Evolutionary conservation across 2,797 vertebrate genomes (phyloP).

Genomic region (Rhodeus uyekii): DNA sequence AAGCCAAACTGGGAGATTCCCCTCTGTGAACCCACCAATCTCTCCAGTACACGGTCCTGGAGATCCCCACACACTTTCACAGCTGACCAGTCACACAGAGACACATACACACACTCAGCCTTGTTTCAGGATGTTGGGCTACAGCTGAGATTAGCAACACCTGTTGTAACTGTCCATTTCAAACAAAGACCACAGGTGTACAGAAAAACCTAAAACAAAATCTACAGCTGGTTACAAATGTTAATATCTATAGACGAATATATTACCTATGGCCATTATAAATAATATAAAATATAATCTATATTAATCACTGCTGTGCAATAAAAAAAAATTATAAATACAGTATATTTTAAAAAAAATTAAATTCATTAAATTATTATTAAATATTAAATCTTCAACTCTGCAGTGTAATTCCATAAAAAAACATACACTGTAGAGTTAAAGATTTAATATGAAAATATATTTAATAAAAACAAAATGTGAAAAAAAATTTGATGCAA

Average conservation of each 20-base stretch:
- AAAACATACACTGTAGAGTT: no score
- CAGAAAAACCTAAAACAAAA: not conserved
- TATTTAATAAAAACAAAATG: no score
- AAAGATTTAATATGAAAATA: no score
- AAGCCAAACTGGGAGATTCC: constrained; percentile 51
- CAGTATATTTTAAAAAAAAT: no score
- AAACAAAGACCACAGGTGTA: not conserved
- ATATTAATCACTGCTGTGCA: not conserved
- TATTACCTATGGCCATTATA: not conserved
- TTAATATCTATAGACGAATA: not conserved
- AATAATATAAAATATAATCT: not conserved
- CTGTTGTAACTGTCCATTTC: constrained; percentile 32
- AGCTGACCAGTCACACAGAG: constrained; percentile 41
- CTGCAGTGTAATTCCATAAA: no score
- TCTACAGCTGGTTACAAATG: constrained; percentile 9
- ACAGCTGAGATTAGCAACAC: constrained; percentile 53
- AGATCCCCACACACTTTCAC: constrained; percentile 50
- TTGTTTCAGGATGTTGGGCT: constrained; percentile 23
- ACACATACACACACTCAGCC: constrained; percentile 35
- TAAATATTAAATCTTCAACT: no score
- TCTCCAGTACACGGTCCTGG: constrained; percentile 29
- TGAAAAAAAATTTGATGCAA: no score
- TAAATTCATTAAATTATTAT: no score
- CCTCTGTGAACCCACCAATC: constrained; percentile 26
- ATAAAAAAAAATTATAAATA: no score